Base-by-base conservation (phyloP, 1,140 invertebrate species). In the Anoplolepis gracilipes region DNA sequence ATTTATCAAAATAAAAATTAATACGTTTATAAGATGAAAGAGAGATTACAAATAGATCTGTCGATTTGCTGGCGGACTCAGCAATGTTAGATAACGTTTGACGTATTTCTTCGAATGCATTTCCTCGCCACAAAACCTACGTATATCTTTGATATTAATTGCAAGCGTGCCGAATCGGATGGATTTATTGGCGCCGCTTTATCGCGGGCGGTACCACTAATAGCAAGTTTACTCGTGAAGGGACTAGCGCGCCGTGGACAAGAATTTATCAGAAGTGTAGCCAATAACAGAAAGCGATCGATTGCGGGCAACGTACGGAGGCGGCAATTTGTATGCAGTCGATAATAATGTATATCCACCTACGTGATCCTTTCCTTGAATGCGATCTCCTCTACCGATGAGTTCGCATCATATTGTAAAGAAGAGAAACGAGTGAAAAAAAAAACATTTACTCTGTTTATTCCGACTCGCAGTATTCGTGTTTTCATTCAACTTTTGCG, bases 241-340 rank as follows among this genome's bases (percentile, higher is more conserved):
- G 13, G 59, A 33, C 59, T 22, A 46, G 57, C 28, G 36, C n/a
- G n/a, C n/a, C 19, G 76, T 73, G 59, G 67, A 73, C 78, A 65
- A 85, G 85, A 85, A 91, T 92, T 90, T 90, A 90, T 92, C 90
- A 91, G 69, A 22, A 89, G 69, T 85, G 90, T 91, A 91, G 8
- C 55, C 36, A 90, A 86, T 79, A 81, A 85, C 87, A 81, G 81
- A 88, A 85, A 78, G 76, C 55, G 59, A 64, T 81, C 73, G 85
- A 69, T 70, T 69, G 65, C 39, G 62, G 39, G 19, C 30, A 62
- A 67, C 19, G 87, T 85, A 78, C 84, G 76, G 85, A 62, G 72
- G 77, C 84, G 86, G 88, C 85, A 89, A 84, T 87, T 88, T 81
- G 81, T 82, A 84, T 86, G 86, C 89, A 77, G 85, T 61, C 78